phyloP scores from a whole-genome alignment of 2,797 vertebrate genomes.

The Phyllotis vaccarum region DNA sequence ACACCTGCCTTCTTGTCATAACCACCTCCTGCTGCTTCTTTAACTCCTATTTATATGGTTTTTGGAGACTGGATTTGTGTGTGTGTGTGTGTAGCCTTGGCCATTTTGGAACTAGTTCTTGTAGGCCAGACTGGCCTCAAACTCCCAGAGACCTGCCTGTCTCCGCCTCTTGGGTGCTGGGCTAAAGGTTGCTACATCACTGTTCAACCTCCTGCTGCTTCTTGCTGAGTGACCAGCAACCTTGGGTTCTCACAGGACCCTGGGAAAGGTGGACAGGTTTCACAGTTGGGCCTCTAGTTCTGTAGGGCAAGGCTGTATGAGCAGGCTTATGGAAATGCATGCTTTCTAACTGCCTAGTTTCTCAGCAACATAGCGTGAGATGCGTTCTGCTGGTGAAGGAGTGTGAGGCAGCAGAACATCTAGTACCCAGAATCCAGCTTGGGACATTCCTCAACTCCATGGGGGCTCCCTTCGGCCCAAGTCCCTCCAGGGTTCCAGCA shows the following conservation, averaged over 20 bases:
- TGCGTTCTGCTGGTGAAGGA: neutral
- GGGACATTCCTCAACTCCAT: neutral
- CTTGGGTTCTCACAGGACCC: neutral
- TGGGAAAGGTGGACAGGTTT: neutral
- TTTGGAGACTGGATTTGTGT: neutral
- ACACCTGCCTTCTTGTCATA: neutral
- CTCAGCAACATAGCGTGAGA: neutral
- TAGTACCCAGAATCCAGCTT: neutral
- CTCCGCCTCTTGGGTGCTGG: neutral
- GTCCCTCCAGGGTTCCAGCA: neutral
- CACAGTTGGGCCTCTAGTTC: neutral
- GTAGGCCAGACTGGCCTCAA: neutral
- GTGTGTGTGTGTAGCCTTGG: neutral
- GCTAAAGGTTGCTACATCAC: fast-evolving
- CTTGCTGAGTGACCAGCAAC: neutral
- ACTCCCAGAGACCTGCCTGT: neutral
- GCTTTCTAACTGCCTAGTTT: neutral
- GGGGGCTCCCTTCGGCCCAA: neutral
- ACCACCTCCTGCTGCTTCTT: neutral
- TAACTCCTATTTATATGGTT: neutral
- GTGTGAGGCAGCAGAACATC: neutral
- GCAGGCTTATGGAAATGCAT: neutral
- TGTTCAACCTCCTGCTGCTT: too few species aligned
- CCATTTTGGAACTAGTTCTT: neutral
- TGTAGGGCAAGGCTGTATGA: neutral